phyloP scores from a whole-genome alignment of 2,797 vertebrate species.

The Neoniphon sammara region DNA sequence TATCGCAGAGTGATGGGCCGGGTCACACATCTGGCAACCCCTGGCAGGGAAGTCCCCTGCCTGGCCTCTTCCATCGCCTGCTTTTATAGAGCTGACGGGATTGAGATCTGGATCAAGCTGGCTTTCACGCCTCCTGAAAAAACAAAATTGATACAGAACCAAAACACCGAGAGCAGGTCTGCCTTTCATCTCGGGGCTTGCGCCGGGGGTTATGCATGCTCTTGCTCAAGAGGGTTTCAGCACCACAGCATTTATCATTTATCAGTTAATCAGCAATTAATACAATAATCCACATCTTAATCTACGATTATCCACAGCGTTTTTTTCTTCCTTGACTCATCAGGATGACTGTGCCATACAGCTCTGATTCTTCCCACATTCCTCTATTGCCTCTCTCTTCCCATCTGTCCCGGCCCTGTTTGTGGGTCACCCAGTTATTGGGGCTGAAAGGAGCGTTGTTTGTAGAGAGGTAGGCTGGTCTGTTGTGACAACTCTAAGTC shows the following conservation, averaged over 20 bases:
- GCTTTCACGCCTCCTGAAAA: slow-evolving; percentile 74
- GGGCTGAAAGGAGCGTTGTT: slow-evolving; percentile 61
- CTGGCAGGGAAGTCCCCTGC: slow-evolving; percentile 66
- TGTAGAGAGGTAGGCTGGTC: slow-evolving; percentile 59
- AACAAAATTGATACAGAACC: slow-evolving; percentile 70
- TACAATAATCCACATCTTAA: slow-evolving; percentile 38
- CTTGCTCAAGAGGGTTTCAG: slow-evolving; percentile 45
- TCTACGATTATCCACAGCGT: slow-evolving; percentile 18
- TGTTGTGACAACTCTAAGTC: slow-evolving; percentile 74
- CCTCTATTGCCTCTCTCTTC: slow-evolving; percentile 22
- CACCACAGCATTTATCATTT: slow-evolving; percentile 49
- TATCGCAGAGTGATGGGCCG: slow-evolving; percentile 53
- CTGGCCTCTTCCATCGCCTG: slow-evolving; percentile 32
- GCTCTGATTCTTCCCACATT: slow-evolving; percentile 33
- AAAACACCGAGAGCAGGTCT: slow-evolving; percentile 68
- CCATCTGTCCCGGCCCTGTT: slow-evolving; percentile 27
- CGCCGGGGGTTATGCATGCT: slow-evolving; percentile 67
- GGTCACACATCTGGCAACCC: slow-evolving; percentile 80
- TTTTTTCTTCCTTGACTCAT: slow-evolving; percentile 13
- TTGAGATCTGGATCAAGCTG: slow-evolving; percentile 58
- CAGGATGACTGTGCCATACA: slow-evolving; percentile 23
- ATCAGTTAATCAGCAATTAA: slow-evolving; percentile 51
- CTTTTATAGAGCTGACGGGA: slow-evolving; percentile 55
- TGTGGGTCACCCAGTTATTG: slow-evolving; percentile 56
- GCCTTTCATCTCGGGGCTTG: slow-evolving; percentile 70